A percentile compares a stretch with the other conserved stretches of the same genome.
Conservation (phyloP, 2,113 vertebrate genomes). For the Rhagologus leucostigma region DNA sequence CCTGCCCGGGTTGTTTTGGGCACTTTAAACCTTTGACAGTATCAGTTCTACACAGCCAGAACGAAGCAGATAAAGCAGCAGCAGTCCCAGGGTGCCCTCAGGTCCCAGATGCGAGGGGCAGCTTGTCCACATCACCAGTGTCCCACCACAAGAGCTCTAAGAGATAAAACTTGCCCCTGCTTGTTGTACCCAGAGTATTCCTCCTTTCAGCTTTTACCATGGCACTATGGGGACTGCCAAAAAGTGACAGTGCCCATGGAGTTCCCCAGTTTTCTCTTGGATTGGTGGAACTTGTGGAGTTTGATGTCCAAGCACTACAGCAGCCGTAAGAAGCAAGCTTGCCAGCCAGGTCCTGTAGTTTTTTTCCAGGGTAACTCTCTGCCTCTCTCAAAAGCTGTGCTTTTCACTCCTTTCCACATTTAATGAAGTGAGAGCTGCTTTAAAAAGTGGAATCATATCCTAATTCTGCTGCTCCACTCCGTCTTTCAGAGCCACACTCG, state of each 20-base stretch:
- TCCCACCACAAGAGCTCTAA: not conserved
- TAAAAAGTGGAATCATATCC: not conserved
- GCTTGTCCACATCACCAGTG: not conserved
- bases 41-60: not conserved
- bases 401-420: not conserved
- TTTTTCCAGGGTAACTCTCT: not conserved
- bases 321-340: not conserved
- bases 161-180: not conserved
- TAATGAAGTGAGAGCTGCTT: not conserved
- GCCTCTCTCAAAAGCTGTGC: not conserved
- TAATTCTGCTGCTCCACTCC: not conserved
- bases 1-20: not conserved
- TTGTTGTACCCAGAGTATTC: not conserved
- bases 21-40: not conserved
- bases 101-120: not conserved
- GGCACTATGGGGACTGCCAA: not conserved
- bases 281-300: not conserved
- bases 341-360: not conserved
- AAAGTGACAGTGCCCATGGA: not conserved
- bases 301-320: not conserved
- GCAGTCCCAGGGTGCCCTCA: not conserved
- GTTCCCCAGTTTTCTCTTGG: not conserved
- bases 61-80: not conserved
- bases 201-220: not conserved
- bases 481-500: not conserved